Base-by-base conservation (phyloP, 1,140 invertebrate genomes). In the Stratiolaelaps scimitus region DNA sequence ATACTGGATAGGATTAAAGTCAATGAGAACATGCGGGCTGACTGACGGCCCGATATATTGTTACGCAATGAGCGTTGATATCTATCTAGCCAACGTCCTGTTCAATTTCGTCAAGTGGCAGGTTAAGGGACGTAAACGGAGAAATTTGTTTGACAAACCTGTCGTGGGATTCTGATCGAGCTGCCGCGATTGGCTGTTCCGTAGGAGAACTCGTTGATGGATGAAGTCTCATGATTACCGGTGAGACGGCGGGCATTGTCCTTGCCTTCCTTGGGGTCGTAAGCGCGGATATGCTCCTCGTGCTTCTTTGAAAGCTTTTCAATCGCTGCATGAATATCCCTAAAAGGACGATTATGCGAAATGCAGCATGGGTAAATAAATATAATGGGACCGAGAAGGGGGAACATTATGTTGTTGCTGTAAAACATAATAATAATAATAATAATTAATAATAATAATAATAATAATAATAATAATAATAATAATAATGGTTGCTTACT, bases 171-270 rank as follows among this genome's bases (percentile, higher is more conserved):
- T 10, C 80, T 73, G 68, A 81, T 77, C 68, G 75, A 78, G 43
- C 75, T 75, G 10, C 77, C 77, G n/a, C 80, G 71, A 69, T 80
- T 79, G 10, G 64, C 66, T 19, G 65, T 40, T 45, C 74, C 85
- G 69, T 78, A 81, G 73, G 83, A 85, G 74, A 92, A 92, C 72
- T 91, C 85, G 71, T 89, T 83, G 72, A 90, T 90, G 28, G 82
- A 86, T 46, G 88, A 77, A 1, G 89, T 92, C 74, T 91, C 88
- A 73, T 86, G 87, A 70, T 80, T 81, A 26, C 89, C 89, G n/a
- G 87, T 89, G n/a, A 92, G 75, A 64, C 89, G 79, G 72, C 87
- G 82, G 72, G 85, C 85, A 74, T 92, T 92, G 75, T 89, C 87
- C 48, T 85, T 84, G 65, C 72, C 71, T 71, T 83, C 84, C 65